A percentile compares a stretch with the other conserved stretches of the same genome.
phyloP scores from a whole-genome alignment of 2,113 vertebrate genomes.

The Trochalopteron elliotii region DNA sequence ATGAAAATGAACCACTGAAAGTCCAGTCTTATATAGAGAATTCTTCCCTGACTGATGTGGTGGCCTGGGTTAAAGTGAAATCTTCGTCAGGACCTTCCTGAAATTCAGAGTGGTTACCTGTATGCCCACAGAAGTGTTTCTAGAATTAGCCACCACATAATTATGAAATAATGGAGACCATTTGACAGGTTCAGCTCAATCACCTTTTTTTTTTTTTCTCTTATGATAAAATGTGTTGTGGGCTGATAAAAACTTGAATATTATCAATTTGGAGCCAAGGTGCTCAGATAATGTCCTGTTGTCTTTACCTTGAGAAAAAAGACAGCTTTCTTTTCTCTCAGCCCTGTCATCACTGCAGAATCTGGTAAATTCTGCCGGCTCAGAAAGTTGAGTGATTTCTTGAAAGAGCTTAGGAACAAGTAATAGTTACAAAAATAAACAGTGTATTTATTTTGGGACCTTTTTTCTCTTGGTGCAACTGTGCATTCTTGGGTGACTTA shows the following conservation, averaged over 20 bases:
- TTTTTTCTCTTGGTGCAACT: not conserved
- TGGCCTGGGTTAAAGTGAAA: not conserved
- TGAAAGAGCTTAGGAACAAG: not conserved
- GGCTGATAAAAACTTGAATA: not conserved
- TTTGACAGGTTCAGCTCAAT: not conserved
- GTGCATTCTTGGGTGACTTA: not conserved
- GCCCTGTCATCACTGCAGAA: not conserved
- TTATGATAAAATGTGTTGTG: not conserved
- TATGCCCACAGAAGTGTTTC: not conserved
- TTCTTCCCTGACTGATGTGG: accelerated
- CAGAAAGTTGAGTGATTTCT: not conserved
- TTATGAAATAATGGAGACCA: not conserved
- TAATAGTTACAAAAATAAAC: not conserved
- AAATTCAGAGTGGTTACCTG: not conserved
- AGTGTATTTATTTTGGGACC: not conserved
- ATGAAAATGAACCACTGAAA: not conserved
- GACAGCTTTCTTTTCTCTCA: not conserved
- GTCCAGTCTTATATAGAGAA: not conserved
- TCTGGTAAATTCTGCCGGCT: not conserved
- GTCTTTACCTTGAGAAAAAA: not conserved
- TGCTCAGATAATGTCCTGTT: not conserved
- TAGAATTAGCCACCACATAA: not conserved
- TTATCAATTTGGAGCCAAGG: not conserved
- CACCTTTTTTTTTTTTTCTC: not conserved
- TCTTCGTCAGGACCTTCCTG: not conserved